phyloP scores from a whole-genome alignment of 2,113 vertebrate genomes.

The Pteronura brasiliensis region DNA sequence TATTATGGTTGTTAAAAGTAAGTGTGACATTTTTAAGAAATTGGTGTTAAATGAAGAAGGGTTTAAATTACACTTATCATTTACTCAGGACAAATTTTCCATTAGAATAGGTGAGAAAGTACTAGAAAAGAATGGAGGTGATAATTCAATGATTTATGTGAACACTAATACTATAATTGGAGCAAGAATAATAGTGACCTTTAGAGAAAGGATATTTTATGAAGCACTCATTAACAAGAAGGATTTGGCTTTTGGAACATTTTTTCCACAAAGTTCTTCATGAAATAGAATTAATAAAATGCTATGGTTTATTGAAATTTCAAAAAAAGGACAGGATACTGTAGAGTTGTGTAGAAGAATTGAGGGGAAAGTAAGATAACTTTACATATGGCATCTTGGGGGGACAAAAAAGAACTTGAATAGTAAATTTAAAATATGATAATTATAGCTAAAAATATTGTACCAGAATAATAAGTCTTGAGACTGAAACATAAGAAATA shows the following conservation, averaged over 20 bases:
- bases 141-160: not conserved
- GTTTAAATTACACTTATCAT: not conserved
- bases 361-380: not conserved
- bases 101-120: not conserved
- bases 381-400: not conserved
- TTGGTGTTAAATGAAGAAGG: not conserved
- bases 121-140: not conserved
- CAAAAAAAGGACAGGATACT: not conserved
- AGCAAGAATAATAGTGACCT: not conserved
- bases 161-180: not conserved
- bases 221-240: not conserved
- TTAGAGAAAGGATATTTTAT: not conserved
- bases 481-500: not conserved
- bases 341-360: not conserved
- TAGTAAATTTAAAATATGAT: not conserved
- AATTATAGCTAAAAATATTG: not conserved
- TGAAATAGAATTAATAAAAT: slow-evolving; percentile 27
- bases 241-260: not conserved
- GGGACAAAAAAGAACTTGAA: not conserved
- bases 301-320: not conserved
- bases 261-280: slow-evolving; percentile 23
- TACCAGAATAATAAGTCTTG: not conserved
- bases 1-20: not conserved
- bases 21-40: not conserved
- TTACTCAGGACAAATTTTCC: slow-evolving; percentile 5